Evolutionary conservation across 2,113 vertebrate genomes (phyloP).

Genomic region (Brachypodius melanocephalos): DNA sequence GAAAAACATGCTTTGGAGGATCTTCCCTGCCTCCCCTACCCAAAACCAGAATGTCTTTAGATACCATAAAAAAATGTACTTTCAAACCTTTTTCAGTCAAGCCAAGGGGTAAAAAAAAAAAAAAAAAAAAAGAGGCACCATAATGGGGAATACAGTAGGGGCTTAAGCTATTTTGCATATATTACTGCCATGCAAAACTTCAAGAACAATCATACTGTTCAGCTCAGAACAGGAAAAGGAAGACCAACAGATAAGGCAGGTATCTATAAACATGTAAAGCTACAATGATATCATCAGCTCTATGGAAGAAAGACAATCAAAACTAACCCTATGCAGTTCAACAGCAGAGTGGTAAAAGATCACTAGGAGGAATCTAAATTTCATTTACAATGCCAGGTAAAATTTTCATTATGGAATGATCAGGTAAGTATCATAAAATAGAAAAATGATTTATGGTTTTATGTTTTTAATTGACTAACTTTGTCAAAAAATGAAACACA

Average conservation of each 20-base stretch:
- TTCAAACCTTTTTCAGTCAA: not conserved
- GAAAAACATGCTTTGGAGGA: not conserved
- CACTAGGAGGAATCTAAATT: not conserved
- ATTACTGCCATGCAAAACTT: not conserved
- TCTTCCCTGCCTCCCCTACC: not conserved
- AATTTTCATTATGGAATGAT: not conserved
- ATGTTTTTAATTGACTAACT: not conserved
- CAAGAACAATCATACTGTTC: fast-evolving
- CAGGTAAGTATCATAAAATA: not conserved
- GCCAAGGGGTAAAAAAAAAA: not conserved
- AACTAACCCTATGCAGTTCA: not conserved
- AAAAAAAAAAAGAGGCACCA: no score
- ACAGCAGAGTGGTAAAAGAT: not conserved
- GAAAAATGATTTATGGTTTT: not conserved
- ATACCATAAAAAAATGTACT: not conserved
- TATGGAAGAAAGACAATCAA: not conserved
- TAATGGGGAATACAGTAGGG: not conserved
- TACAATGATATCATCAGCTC: not conserved
- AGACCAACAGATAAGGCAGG: not conserved
- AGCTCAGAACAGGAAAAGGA: not conserved
- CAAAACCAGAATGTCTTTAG: not conserved
- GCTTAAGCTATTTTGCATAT: not conserved
- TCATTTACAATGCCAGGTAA: not conserved
- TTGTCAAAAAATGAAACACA: not conserved
- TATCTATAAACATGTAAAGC: not conserved